A percentile compares a stretch with the other conserved stretches of the same genome.
phyloP scores from a whole-genome alignment of 2,888 invertebrate species.

The Amblyjoppa proteus region DNA sequence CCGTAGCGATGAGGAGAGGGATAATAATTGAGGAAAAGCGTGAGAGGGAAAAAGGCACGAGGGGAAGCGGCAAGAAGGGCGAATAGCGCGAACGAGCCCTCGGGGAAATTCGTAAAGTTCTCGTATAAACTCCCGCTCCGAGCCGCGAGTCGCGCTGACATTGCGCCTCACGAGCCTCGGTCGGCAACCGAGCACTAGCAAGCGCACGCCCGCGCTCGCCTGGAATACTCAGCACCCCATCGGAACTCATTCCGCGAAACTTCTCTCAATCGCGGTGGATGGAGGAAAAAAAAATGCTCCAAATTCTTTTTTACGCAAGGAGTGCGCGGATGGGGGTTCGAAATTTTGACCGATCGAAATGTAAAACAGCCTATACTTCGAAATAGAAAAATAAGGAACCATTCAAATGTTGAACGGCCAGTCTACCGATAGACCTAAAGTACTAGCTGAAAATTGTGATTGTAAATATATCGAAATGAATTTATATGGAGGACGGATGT shows the following conservation, averaged over 20 bases:
- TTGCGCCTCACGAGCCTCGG: conserved; percentile 33
- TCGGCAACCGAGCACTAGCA: conserved; percentile 34
- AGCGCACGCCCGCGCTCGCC: not conserved
- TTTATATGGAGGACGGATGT: too few species aligned
- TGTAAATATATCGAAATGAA: too few species aligned
- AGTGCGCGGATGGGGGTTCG: too few species aligned
- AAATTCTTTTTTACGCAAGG: conserved; percentile 2
- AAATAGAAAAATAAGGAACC: too few species aligned
- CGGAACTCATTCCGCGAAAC: conserved; percentile 51
- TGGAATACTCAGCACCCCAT: conserved; percentile 55
- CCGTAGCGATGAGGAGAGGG: conserved; percentile 52
- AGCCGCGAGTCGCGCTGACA: conserved; percentile 32
- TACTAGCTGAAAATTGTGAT: too few species aligned
- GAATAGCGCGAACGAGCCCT: conserved; percentile 62
- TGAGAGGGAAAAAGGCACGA: conserved; percentile 42
- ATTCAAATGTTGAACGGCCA: too few species aligned
- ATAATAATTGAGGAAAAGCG: conserved; percentile 62
- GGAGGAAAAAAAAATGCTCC: conserved; percentile 7
- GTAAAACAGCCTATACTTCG: too few species aligned
- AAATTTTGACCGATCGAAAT: too few species aligned
- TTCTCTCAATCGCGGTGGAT: conserved; percentile 1
- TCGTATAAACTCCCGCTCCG: conserved; percentile 35
- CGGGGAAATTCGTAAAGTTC: conserved; percentile 69
- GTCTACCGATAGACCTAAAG: too few species aligned
- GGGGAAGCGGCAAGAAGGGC: conserved; percentile 25